Percentiles rank a stretch among this genome's conserved stretches.
Evolutionary conservation across 2,797 vertebrate genomes (phyloP).

Genomic region (Mus spretus): DNA sequence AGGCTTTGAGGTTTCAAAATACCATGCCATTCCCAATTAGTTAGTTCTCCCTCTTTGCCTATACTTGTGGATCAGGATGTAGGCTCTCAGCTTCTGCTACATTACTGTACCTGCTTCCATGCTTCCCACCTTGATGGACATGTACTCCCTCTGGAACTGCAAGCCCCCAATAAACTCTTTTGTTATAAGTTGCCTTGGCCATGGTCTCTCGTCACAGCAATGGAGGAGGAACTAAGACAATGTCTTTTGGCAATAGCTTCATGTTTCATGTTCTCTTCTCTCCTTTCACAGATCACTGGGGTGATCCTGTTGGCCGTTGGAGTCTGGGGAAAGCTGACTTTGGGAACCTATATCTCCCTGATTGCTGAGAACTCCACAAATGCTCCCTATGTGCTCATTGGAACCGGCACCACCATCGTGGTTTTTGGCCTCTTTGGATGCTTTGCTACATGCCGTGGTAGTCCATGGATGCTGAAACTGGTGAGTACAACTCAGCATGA

Average conservation of each 20-base stretch:
- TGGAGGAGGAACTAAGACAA: not conserved
- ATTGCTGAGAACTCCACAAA: slow-evolving; percentile 99
- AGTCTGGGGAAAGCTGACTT: slow-evolving; percentile 98
- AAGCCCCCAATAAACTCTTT: not conserved
- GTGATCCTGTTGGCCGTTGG: slow-evolving; percentile 98
- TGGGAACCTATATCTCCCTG: slow-evolving; percentile 98
- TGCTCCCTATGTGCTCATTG: slow-evolving; percentile 98
- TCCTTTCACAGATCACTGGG: slow-evolving; percentile 95
- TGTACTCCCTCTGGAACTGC: not conserved
- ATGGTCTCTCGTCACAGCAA: not conserved
- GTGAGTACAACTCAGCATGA: slow-evolving; percentile 88
- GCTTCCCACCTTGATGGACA: not conserved
- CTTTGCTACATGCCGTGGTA: slow-evolving; percentile 98
- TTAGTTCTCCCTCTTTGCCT: not conserved
- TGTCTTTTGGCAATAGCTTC: not conserved
- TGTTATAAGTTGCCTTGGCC: not conserved
- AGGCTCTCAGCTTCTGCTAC: no score
- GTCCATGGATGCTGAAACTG: slow-evolving; percentile 99
- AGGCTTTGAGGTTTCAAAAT: not conserved
- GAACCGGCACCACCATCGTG: slow-evolving; percentile 98
- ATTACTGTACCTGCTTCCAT: not conserved
- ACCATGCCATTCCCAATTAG: not conserved
- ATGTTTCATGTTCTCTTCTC: slow-evolving; percentile 16
- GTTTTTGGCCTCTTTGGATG: slow-evolving; percentile 99
- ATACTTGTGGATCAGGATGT: not conserved